Percentiles rank a stretch among this genome's conserved stretches.
phyloP scores from a whole-genome alignment of 1,140 invertebrate genomes.

The Cotesia vestalis region DNA sequence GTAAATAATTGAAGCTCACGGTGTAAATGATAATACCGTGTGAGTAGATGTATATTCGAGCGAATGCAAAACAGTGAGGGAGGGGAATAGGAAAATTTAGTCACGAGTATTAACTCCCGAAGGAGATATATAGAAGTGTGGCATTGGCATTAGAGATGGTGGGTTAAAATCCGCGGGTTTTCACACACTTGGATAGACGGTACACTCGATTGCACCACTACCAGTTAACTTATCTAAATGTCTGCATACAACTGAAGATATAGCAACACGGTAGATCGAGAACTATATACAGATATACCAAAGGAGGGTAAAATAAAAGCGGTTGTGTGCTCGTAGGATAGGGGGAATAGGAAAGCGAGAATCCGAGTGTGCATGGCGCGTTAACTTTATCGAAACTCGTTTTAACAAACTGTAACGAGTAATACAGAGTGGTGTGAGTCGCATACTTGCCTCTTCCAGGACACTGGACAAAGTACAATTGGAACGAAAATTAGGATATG shows the following conservation, averaged over 20 bases:
- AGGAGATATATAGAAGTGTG: neutral
- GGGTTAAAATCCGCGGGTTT: conserved; percentile 4
- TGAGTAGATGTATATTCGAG: neutral
- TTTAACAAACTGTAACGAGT: conserved; percentile 48
- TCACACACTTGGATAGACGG: conserved; percentile 19
- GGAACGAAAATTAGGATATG: conserved; percentile 52
- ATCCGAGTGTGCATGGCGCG: conserved; percentile 21
- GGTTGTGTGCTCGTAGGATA: neutral
- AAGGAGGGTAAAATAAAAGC: conserved; percentile 10
- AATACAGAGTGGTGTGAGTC: conserved; percentile 9
- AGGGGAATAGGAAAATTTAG: neutral
- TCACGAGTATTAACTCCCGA: neutral
- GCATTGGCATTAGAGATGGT: neutral
- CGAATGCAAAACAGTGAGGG: neutral
- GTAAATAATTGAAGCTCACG: no score
- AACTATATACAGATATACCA: neutral
- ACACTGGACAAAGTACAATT: conserved; percentile 46
- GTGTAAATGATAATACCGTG: no score
- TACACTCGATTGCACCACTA: conserved; percentile 21
- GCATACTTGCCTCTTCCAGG: conserved; percentile 24
- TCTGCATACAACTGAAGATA: conserved; percentile 37
- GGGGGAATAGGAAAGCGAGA: conserved; percentile 16
- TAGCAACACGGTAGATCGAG: no score
- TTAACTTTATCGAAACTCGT: conserved; percentile 59
- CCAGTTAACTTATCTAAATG: conserved; percentile 52